Evolutionary conservation across 2,797 vertebrate species (phyloP).

Genomic region (Danio kyathit): DNA sequence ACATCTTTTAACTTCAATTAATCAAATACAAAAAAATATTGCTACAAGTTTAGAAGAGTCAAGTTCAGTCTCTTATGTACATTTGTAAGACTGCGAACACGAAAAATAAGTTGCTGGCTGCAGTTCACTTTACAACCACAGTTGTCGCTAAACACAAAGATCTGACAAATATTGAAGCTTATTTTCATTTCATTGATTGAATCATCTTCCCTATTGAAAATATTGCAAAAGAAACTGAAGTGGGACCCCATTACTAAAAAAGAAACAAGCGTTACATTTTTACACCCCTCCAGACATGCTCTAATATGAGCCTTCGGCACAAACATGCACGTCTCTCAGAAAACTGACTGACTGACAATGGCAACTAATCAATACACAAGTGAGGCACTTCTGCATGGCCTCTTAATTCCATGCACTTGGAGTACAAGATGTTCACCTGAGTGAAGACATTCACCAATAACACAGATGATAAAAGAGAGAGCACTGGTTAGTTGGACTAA

Average conservation of each 20-base stretch:
- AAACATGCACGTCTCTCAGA: constrained; percentile 85
- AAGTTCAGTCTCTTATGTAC: too few species aligned
- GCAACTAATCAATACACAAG: constrained; percentile 96
- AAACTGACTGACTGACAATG: constrained; percentile 91
- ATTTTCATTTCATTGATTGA: constrained; percentile 8
- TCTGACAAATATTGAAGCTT: background rate
- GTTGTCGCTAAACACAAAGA: background rate
- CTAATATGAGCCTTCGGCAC: constrained; percentile 80
- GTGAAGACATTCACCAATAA: constrained; percentile 27
- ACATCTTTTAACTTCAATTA: too few species aligned
- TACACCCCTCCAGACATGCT: constrained; percentile 72
- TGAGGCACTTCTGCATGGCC: constrained; percentile 83
- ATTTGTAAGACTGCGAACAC: too few species aligned
- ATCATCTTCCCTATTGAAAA: background rate
- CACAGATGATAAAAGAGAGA: constrained; percentile 12
- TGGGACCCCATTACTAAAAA: constrained; percentile 54
- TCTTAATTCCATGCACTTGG: constrained; percentile 50
- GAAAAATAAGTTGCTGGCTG: background rate
- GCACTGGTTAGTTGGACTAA: constrained; percentile 11
- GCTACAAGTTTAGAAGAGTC: too few species aligned
- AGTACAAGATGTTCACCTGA: constrained; percentile 36
- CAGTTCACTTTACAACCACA: background rate
- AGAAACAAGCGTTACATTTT: constrained; percentile 48
- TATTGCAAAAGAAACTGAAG: constrained; percentile 54
- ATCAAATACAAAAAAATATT: too few species aligned